Evolutionary conservation across 2,113 vertebrate species (phyloP).

Genomic region (Herpetotheres cachinnans): DNA sequence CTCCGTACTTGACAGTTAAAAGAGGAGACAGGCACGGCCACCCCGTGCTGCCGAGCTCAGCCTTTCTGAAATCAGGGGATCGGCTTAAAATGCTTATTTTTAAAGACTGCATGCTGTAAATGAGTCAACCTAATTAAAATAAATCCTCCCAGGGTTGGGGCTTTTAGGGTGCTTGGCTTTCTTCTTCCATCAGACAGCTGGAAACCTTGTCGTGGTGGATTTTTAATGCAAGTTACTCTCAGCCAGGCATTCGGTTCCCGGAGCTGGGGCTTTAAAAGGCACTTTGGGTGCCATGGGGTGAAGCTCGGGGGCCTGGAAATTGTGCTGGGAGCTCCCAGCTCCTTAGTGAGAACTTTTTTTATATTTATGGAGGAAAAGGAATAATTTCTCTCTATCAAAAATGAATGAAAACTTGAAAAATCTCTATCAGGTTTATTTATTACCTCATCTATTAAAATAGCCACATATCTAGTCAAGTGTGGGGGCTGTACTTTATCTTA

Average conservation of each 20-base stretch:
- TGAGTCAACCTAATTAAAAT: background rate
- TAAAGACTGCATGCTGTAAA: background rate
- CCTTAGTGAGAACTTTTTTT: background rate
- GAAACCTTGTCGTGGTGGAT: background rate
- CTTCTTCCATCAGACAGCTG: background rate
- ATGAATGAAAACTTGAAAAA: slow-evolving; percentile 44
- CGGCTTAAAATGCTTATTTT: background rate
- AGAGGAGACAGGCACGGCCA: background rate
- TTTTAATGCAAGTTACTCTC: background rate
- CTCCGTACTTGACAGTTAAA: background rate
- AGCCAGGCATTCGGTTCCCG: background rate
- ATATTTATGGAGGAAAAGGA: background rate
- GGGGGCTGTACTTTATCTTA: background rate
- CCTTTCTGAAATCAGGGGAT: background rate
- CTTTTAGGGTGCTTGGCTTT: background rate
- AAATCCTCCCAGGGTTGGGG: background rate
- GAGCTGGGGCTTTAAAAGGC: background rate
- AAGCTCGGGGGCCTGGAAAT: background rate
- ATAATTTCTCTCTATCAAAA: slow-evolving; percentile 44
- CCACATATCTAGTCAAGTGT: background rate
- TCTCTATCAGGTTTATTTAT: slow-evolving; percentile 45
- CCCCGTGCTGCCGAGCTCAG: accelerated
- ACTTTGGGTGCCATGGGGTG: background rate
- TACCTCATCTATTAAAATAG: slow-evolving; percentile 47
- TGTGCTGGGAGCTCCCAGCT: background rate